phyloP scores from a whole-genome alignment of 2,797 vertebrate species.

The Pyrocephalus nanus region DNA sequence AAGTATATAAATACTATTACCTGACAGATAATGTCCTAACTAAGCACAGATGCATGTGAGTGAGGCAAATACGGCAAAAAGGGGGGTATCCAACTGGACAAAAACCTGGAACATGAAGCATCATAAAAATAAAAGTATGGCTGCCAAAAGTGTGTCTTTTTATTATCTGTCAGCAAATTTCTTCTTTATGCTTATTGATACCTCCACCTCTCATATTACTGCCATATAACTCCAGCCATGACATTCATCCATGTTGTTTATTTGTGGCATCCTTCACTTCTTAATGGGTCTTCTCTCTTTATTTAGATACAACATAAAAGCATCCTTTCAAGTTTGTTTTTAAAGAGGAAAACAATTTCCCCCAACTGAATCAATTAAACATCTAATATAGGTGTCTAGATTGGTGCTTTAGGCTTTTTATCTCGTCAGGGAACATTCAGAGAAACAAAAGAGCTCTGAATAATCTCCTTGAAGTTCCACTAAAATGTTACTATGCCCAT shows the following conservation, averaged over 20 bases:
- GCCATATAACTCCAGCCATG: neutral
- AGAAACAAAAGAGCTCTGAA: neutral
- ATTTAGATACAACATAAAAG: conserved; percentile 36
- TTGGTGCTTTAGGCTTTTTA: conserved; percentile 17
- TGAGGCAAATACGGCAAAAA: neutral
- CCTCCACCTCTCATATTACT: neutral
- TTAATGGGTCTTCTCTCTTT: neutral
- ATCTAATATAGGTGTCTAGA: conserved; percentile 14
- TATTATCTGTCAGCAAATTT: neutral
- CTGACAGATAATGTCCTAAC: neutral
- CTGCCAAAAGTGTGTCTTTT: neutral
- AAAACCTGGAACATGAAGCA: neutral
- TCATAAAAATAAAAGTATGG: neutral
- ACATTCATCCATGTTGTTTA: conserved; percentile 31
- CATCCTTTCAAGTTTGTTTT: conserved; percentile 26
- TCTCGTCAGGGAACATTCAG: neutral
- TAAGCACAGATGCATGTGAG: neutral
- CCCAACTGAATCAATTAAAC: conserved; percentile 41
- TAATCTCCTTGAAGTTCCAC: neutral
- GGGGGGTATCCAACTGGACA: neutral
- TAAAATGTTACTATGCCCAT: neutral
- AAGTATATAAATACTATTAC: neutral
- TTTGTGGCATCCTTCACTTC: neutral
- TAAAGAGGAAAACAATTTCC: conserved; percentile 37
- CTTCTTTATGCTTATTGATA: neutral